phyloP scores from a whole-genome alignment of 2,113 vertebrate genomes.

The Sapajus apella region DNA sequence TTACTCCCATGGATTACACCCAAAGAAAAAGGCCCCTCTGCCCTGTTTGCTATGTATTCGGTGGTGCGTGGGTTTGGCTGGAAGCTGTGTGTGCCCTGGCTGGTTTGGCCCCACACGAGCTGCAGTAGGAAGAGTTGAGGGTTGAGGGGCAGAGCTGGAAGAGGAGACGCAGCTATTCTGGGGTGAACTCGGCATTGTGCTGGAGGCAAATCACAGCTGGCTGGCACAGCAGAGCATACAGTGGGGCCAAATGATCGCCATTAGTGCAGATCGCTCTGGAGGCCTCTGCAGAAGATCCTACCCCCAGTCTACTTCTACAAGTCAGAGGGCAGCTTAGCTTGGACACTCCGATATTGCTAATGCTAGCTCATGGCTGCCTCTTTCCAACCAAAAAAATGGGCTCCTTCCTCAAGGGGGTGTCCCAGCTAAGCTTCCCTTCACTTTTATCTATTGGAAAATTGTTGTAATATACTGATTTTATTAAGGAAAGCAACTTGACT shows the following conservation, averaged over 20 bases:
- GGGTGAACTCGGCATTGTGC: background rate
- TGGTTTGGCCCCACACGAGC: background rate
- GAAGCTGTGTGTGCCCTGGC: no score
- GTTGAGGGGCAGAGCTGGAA: background rate
- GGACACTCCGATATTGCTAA: background rate
- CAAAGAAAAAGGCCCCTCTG: background rate
- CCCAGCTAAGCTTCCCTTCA: no score
- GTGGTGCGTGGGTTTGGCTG: background rate
- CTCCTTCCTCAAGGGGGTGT: background rate
- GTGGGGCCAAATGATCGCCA: background rate
- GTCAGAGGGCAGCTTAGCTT: background rate
- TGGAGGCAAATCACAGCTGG: background rate
- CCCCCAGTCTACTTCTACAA: background rate
- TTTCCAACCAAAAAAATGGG: background rate
- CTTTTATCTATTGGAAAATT: background rate
- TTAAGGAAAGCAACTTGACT: background rate
- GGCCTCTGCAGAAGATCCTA: background rate
- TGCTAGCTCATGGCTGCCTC: background rate
- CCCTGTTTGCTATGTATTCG: background rate
- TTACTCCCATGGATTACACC: background rate
- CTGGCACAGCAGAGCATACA: background rate
- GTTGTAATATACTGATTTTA: background rate
- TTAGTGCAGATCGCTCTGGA: background rate
- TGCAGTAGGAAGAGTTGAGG: background rate
- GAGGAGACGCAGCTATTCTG: background rate